These are phyloP conservation scores for Tinea trinotella DNA, from an alignment of 2,888 invertebrate species.

Conservation along the genomic window DNA sequence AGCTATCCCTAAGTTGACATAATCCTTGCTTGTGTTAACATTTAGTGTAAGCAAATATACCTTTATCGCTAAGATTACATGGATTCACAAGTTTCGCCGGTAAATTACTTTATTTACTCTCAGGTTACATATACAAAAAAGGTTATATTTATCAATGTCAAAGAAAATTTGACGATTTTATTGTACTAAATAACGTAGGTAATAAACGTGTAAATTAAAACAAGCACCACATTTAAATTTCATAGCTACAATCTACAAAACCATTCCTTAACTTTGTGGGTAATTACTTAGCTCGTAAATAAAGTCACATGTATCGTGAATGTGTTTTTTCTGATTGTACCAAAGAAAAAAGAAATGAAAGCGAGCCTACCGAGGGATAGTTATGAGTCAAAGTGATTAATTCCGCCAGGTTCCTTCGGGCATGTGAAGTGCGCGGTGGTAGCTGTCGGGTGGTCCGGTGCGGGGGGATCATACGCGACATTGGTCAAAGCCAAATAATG, in stretches of 20 bases:
- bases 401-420: constrained; percentile 26
- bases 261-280: background rate
- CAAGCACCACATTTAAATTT: no score
- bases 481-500: constrained; percentile 45
- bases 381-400: constrained; percentile 48
- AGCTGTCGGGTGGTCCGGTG: constrained; percentile 21
- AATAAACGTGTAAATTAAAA: no score
- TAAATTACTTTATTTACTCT: constrained; percentile 12
- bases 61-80: constrained; percentile 17
- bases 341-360: constrained; percentile 31
- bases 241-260: constrained; percentile 1
- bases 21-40: constrained; percentile 18
- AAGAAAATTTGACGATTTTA: no score
- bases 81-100: constrained; percentile 5
- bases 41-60: constrained; percentile 17
- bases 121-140: background rate
- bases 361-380: constrained; percentile 27
- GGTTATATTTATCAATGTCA: background rate
- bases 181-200: no score
- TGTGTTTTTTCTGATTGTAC: constrained; percentile 12
- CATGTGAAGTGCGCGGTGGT: constrained; percentile 13
- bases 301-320: constrained; percentile 14
- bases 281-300: constrained; percentile 16
- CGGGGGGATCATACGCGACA: constrained; percentile 34
- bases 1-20: constrained; percentile 19